phyloP scores from a whole-genome alignment of 2,113 vertebrate species.

The Lepisosteus osseus region DNA sequence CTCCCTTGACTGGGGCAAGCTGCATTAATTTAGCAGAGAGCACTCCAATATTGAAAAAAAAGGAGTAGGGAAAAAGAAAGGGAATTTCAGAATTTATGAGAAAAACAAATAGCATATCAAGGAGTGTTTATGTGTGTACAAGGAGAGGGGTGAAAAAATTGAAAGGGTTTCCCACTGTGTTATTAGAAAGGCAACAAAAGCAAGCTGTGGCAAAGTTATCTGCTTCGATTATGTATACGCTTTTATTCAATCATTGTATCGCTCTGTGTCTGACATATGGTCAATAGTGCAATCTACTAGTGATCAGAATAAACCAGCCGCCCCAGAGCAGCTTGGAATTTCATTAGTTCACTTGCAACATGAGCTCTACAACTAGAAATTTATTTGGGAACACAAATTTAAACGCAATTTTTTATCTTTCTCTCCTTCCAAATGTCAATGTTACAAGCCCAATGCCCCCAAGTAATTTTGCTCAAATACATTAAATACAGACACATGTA shows the following conservation, averaged over 20 bases:
- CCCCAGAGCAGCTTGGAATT: slow-evolving; percentile 80
- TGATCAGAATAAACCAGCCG: slow-evolving; percentile 85
- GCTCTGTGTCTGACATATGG: slow-evolving; percentile 81
- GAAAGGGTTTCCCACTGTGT: slow-evolving; percentile 63
- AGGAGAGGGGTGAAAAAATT: slow-evolving; percentile 38
- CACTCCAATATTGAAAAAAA: slow-evolving; percentile 34
- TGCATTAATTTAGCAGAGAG: slow-evolving; percentile 61
- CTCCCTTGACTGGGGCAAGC: slow-evolving; percentile 52
- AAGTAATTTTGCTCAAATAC: too few relatives aligned
- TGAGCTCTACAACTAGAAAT: slow-evolving; percentile 71
- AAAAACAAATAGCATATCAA: slow-evolving; percentile 36
- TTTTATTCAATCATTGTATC: slow-evolving; percentile 86
- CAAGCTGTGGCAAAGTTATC: slow-evolving; percentile 73
- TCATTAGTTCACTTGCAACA: slow-evolving; percentile 80
- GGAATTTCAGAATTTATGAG: slow-evolving; percentile 26
- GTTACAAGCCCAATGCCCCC: too few relatives aligned
- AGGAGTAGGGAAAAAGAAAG: slow-evolving; percentile 25
- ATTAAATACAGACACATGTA: too few relatives aligned
- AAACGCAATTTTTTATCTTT: slow-evolving; percentile 37
- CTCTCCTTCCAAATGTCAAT: slow-evolving; percentile 4
- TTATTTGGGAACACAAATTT: slow-evolving; percentile 73
- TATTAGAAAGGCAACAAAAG: slow-evolving; percentile 54
- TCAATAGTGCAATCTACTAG: slow-evolving; percentile 93
- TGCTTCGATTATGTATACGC: slow-evolving; percentile 79
- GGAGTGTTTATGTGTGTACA: slow-evolving; percentile 20